Base-by-base conservation (phyloP, 2,888 invertebrate species). In the Thera britannica region DNA sequence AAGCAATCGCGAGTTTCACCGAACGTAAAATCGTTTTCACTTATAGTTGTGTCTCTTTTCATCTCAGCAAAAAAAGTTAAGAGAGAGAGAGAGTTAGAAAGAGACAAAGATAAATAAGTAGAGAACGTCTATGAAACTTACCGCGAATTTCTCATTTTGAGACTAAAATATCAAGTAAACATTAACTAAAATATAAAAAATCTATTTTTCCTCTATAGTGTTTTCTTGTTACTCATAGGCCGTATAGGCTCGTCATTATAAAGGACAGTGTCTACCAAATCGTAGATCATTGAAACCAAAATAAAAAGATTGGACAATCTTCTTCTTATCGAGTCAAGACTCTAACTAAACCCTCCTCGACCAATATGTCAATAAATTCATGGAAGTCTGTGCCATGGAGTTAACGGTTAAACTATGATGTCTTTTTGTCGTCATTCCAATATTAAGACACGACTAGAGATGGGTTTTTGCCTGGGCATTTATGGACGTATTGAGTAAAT, bases 31-130 rank as follows among this genome's bases (percentile, higher is more conserved):
- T 34, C 11, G 23, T 34, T 23, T 9, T 11, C 9, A 23, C 6
- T 44, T 46, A 46, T 48, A 55, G 2, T 12, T 6, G 3, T 54
- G 44, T 62, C 55, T 34, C 23, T 62, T 23, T 59, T 2, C 59
- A 36, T 59, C 49, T 49, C 36, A n/a, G 23, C 41, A 38, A 5
- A n/a, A 35, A 34, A 2, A 9, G 34, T n/a, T n/a, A n/a, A n/a
- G n/a, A n/a, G n/a, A n/a, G n/a, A n/a, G n/a, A n/a, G n/a, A n/a
- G n/a, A n/a, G 36, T 54, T 36, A 55, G 8, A 49, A 59, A 12
- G 59, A 38, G 59, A 58, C 48, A 9, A 52, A 52, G 23, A 51
- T 12, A 51, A 23, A 23, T 46, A 9, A 7, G 44, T 46, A 9
- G 2, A 46, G 1, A 46, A 46, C 9, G 23, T 23, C 23, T 51